A percentile compares a stretch with the other conserved stretches of the same genome.
phyloP scores from a whole-genome alignment of 37 sponge, comb jelly and placozoan genomes.

The Aplysina aerophoba region DNA sequence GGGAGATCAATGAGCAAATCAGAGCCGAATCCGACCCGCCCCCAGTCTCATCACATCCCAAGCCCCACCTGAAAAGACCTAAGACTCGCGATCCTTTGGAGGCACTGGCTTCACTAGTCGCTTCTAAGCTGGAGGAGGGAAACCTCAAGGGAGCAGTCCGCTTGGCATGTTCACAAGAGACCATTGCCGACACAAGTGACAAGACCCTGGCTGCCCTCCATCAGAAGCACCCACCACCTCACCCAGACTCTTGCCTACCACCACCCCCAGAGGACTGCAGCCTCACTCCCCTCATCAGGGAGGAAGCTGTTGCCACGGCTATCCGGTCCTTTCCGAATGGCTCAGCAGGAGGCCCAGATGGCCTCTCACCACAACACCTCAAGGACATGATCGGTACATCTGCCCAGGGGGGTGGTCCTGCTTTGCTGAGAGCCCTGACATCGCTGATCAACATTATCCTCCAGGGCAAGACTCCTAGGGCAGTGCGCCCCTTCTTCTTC shows the following conservation, averaged over 20 bases:
- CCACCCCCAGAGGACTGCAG: not conserved
- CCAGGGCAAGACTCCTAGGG: constrained; percentile 24
- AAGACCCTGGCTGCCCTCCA: not conserved
- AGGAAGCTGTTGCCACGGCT: not conserved
- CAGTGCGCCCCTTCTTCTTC: constrained; percentile 44
- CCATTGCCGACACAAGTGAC: not conserved
- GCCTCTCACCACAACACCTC: constrained; percentile 51
- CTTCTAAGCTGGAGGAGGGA: constrained; percentile 17
- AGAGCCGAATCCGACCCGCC: not conserved
- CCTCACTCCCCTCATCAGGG: not conserved
- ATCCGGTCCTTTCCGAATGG: constrained; percentile 43
- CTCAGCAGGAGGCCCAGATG: constrained; percentile 57
- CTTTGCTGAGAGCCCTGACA: constrained; percentile 37
- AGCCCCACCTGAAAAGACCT: not conserved
- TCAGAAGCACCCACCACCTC: not conserved
- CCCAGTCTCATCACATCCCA: not conserved
- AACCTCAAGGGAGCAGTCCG: constrained; percentile 2
- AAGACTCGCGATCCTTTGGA: not conserved
- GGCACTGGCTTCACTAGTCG: not conserved
- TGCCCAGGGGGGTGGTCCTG: constrained; percentile 21
- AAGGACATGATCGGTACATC: constrained; percentile 20
- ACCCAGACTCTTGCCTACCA: not conserved
- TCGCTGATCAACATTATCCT: constrained; percentile 31
- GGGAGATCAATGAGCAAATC: not conserved
- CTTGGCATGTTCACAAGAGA: not conserved